Evolutionary conservation across 1,140 invertebrate genomes (phyloP), one percentile per base, ranked within the genome.

Genomic region (Mamestra configurata): DNA sequence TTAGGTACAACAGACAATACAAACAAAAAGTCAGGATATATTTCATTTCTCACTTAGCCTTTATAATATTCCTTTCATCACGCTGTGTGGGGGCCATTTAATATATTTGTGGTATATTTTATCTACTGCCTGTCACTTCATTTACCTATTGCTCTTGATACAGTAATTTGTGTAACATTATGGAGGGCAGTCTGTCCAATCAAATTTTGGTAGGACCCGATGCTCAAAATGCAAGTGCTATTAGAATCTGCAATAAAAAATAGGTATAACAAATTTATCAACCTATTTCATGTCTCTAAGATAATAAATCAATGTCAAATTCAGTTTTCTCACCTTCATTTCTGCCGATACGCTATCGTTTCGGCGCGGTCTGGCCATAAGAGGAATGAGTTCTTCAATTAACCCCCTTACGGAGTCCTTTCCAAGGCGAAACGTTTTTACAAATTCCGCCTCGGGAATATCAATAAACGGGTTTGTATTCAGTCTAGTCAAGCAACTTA

Each of bases 91-190:
- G 61, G 43, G 61, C 59, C 77, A 68, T 70, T 55, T 68, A 46
- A 72, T 35, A 72, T 72, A 53, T 53, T 72, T 51, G 10, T 72
- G 13, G 46, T 27, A 76, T 15, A 76, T 76, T 57, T 55, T 57
- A 59, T 76, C 59, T 5, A 59, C 13, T 40, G 51, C 51, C 55
- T 24, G 72, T 76, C 2, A 76, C 53, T 76, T 76, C 24, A 11
- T 27, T 76, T 24, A 31, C 5, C 27, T n/a, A 76, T 51, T 15
- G 72, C 18, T 53, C 70, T 53, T 15, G 43, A 77, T 1, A 77
- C 75, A 31, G 51, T 64, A 6, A 20, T 66, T 18, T 64, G 20
- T 27, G 75, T 66, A 66, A 64, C 70, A 61, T 77, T 77, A 31
- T 64, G 20, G 15, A 77, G 24, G 70, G 46, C 31, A 35, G 2